Base-by-base conservation (phyloP, 2,113 vertebrate genomes). In the Dunckerocampus dactyliophorus region DNA sequence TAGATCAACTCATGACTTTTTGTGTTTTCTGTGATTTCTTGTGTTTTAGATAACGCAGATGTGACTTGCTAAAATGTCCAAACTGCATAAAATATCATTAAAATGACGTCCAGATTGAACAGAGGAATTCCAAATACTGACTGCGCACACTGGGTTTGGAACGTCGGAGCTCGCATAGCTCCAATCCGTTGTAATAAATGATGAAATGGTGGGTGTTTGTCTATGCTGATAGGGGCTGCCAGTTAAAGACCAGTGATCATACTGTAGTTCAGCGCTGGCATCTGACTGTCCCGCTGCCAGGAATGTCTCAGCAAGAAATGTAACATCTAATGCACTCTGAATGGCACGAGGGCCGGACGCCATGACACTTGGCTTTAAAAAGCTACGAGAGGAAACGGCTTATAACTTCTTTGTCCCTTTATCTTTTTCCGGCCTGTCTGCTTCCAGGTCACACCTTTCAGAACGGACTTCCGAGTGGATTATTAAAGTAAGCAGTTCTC, bases 41-140 rank as follows among this genome's bases (percentile, higher is more conserved):
- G 76, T 81, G 80, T 76, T 86, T 82, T 78, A 74, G 63, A 77
- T 52, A 66, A 63, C 75, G 43, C 81, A 87, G 79, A 85, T 83
- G 77, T 59, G 73, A 63, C 28, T 0, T 1, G 50, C 59, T 47
- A 42, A 78, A 79, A 67, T 46, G 39, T 42, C 22, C 52, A 67
- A 80, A 83, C 51, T 53, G 59, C 15, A 34, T 34, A 63, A 71
- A 76, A 71, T 68, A 50, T 63, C 19, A 31, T 62, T 62, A 63
- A 74, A 80, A 65, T 49, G 0, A 69, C 21, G 12, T 63, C 57
- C 10, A 51, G 19, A 31, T 37, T 63, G 53, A 49, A 39, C 1
- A 3, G 39, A 46, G 6, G 61, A 72, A 59, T 72, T 68, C 53
- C 55, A 76, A 79, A 63, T 61, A 59, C 39, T 60, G 20, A 45